A percentile compares a stretch with the other conserved stretches of the same genome.
Conservation (phyloP, 2,113 vertebrate species). For the Brevimyrus niger region DNA sequence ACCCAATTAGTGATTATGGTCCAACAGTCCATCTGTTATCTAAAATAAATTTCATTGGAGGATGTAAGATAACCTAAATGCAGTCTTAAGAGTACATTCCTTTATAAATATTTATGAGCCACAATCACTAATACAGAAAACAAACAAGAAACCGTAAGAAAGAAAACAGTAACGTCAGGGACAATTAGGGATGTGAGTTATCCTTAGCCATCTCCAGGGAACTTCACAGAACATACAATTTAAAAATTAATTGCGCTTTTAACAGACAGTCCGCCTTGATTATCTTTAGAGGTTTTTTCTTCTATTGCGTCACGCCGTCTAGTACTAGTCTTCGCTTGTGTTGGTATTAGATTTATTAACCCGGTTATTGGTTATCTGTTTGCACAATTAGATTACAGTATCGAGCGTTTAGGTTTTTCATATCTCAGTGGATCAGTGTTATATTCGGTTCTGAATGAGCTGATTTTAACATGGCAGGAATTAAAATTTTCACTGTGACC, state of each 20-base stretch:
- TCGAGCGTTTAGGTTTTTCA: background rate
- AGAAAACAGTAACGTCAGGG: background rate
- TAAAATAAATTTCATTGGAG: background rate
- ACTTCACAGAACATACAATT: background rate
- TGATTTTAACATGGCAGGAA: background rate
- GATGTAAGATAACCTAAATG: background rate
- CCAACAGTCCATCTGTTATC: background rate
- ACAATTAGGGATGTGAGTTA: background rate
- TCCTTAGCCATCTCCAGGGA: background rate
- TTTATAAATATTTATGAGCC: background rate
- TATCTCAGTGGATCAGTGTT: background rate
- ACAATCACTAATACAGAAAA: background rate
- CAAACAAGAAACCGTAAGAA: background rate
- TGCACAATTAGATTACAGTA: background rate
- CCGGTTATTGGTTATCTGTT: background rate
- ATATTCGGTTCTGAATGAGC: background rate
- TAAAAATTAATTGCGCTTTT: slow-evolving; percentile 5
- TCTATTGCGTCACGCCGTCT: background rate
- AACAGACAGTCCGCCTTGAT: background rate
- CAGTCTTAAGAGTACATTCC: background rate
- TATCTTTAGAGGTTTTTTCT: background rate
- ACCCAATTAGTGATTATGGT: background rate
- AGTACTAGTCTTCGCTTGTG: background rate
- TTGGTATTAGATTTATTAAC: background rate
- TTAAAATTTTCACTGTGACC: background rate